phyloP scores from a whole-genome alignment of 2,113 vertebrate genomes.

The Hiodon tergisus region DNA sequence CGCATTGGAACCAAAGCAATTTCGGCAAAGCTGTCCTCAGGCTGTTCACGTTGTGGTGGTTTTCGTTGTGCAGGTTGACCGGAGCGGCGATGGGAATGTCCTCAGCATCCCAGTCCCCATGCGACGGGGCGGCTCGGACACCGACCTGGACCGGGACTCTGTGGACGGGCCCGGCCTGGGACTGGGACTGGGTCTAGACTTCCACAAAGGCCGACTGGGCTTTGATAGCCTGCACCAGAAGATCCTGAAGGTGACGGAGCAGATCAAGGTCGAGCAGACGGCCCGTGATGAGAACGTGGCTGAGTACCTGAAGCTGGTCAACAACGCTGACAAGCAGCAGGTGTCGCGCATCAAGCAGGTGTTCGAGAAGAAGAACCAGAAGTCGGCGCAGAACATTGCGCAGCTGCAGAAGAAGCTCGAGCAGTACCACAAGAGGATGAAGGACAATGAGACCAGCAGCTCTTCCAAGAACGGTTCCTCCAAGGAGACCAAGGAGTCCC shows the following conservation, averaged over 20 bases:
- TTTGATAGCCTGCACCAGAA: constrained; percentile 88
- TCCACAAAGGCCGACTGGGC: constrained; percentile 79
- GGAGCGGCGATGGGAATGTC: constrained; percentile 70
- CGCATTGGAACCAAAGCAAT: neutral
- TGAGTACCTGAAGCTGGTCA: constrained; percentile 89
- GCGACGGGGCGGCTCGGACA: constrained; percentile 86
- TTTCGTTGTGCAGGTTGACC: constrained; percentile 68
- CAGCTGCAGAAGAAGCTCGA: constrained; percentile 93
- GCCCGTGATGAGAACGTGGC: constrained; percentile 86
- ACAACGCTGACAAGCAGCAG: constrained; percentile 92
- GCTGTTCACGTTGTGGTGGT: neutral
- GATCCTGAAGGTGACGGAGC: constrained; percentile 91
- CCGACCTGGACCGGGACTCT: constrained; percentile 85
- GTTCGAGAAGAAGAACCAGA: constrained; percentile 99
- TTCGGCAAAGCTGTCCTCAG: neutral
- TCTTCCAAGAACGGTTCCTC: constrained; percentile 56
- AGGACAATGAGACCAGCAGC: constrained; percentile 79
- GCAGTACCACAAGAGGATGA: constrained; percentile 85
- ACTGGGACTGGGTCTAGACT: constrained; percentile 57
- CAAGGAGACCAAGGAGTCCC: constrained; percentile 59
- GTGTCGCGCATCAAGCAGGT: constrained; percentile 88
- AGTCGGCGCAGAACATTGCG: constrained; percentile 81
- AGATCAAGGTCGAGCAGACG: constrained; percentile 91
- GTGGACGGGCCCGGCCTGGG: constrained; percentile 61
- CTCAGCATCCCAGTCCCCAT: constrained; percentile 80